These are phyloP conservation scores for Gastrophysa polygoni DNA, from an alignment of 2,888 invertebrate species.

Conservation along the genomic window DNA sequence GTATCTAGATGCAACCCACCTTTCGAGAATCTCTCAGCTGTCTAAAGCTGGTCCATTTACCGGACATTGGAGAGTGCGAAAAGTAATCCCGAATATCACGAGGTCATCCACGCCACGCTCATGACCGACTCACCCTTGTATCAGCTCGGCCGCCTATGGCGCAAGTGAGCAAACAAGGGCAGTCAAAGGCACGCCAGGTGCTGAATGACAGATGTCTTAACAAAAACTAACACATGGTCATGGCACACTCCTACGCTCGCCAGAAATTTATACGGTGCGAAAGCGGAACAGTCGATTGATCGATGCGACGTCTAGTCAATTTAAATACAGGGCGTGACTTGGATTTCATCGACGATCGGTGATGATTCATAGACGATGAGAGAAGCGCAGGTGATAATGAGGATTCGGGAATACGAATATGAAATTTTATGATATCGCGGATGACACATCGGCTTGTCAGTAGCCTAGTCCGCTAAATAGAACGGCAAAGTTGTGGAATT, in stretches of 20 bases:
- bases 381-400: background rate
- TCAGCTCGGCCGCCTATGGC: background rate
- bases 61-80: no score
- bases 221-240: slow-evolving; percentile 27
- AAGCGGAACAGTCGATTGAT: slow-evolving; percentile 27
- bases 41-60: no score
- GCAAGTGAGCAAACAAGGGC: slow-evolving; percentile 1
- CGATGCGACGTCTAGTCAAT: slow-evolving; percentile 27
- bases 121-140: no score
- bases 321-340: slow-evolving; percentile 14
- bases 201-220: slow-evolving; percentile 27
- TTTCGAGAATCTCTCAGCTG: no score
- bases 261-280: slow-evolving; percentile 23
- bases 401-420: background rate
- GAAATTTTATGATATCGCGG: no score
- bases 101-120: no score
- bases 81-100: no score
- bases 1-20: no score
- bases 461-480: no score
- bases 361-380: background rate
- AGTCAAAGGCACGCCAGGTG: slow-evolving; percentile 11
- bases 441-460: no score
- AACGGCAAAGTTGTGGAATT: no score
- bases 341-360: background rate
- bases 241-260: slow-evolving; percentile 27